Evolutionary conservation across 1,140 invertebrate genomes (phyloP), one percentile per base, ranked within the genome.

Genomic region (Drosophila insularis): DNA sequence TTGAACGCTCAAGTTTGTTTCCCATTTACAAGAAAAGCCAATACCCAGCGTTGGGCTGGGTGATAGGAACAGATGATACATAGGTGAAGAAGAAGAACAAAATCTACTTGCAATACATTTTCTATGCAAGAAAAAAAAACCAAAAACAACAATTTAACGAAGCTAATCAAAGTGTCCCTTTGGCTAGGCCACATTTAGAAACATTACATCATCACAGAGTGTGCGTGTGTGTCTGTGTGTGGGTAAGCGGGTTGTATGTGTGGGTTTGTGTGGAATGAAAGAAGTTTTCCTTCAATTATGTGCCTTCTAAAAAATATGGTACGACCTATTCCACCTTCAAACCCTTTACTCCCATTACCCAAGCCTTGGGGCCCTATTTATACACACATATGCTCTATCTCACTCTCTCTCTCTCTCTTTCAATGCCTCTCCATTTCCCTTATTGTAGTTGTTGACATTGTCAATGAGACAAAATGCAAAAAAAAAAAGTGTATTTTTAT

Each of bases 91-190:
- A n/a, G n/a, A n/a, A n/a, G n/a, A n/a, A n/a, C n/a, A 27, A 27
- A 27, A 35, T 13, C 43, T 19, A 46, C 43, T 46, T 46, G 43
- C 43, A 19, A 46, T 17, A 17, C 8, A 17, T 13, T 17, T 46
- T 46, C 17, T 10, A 27, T 56, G 27, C 54, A 56, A 54, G 17
- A 10, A 53, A 53, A 53, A 19, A 19, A 53, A 5, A n/a, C n/a
- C 27, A 27, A 54, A 54, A 54, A 21, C 50, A 71, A 14, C 70
- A 72, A 71, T 46, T 63, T 56, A 55, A 58, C 71, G 46, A 63
- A 74, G 73, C 71, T 63, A 74, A 74, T 66, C 62, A 75, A 67
- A 46, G 54, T 56, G 54, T 32, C 31, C 54, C 54, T 56, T 56
- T 56, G 54, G 54, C 54, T 32, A 7, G 6, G 27, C n/a, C 14